These are phyloP conservation scores for Virgularia gustaviana DNA, from an alignment of 92 coral and sea anemone species.

Conservation along the genomic window DNA sequence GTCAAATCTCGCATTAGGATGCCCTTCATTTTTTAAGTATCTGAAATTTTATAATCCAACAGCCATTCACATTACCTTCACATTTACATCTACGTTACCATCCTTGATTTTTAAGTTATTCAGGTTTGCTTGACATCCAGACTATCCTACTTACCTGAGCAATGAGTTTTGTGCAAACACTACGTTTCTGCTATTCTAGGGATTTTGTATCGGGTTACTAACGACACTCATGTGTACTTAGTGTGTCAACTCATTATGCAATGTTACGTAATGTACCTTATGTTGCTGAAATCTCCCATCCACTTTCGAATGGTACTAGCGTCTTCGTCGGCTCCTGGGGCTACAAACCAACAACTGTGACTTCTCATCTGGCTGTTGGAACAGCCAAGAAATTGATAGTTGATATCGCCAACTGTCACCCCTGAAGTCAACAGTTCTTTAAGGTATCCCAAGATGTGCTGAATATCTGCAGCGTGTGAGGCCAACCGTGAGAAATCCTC, in stretches of 20 bases:
- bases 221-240: not conserved
- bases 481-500: slow-evolving; percentile 86
- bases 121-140: no score
- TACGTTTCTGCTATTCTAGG: no score
- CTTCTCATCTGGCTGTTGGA: slow-evolving; percentile 91
- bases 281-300: slow-evolving; percentile 71
- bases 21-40: no score
- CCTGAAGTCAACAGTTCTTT: slow-evolving; percentile 49
- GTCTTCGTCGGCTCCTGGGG: slow-evolving; percentile 49
- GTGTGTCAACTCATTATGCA: not conserved
- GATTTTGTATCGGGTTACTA: not conserved
- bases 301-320: slow-evolving; percentile 70
- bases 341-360: slow-evolving; percentile 91
- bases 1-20: no score
- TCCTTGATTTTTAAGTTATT: no score
- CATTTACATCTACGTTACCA: no score
- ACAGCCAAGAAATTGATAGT: slow-evolving; percentile 76
- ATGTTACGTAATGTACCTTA: no score
- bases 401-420: slow-evolving; percentile 56
- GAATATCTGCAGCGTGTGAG: slow-evolving; percentile 56
- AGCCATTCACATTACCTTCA: no score
- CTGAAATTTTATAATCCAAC: no score
- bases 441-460: slow-evolving; percentile 64
- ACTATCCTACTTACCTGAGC: no score
- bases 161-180: no score